Evolutionary conservation across 1,140 invertebrate genomes (phyloP).

Genomic region (Fopius arisanus): DNA sequence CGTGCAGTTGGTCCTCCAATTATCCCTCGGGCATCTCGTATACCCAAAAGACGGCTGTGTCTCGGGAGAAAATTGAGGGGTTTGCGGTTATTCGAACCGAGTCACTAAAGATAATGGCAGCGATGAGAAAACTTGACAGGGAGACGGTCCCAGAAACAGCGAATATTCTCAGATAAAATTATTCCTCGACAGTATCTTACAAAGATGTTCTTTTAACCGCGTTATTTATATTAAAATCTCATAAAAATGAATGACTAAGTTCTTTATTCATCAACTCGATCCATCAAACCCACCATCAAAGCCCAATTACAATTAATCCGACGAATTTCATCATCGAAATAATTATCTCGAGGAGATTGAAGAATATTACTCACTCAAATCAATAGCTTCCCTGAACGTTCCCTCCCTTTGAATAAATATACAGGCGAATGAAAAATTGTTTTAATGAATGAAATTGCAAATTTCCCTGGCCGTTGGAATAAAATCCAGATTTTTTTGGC

Average conservation of each 20-base stretch:
- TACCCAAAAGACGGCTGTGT: background rate
- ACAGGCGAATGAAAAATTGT: no score
- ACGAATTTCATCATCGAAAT: no score
- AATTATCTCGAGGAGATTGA: no score
- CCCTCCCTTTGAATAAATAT: no score
- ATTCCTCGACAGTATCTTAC: background rate
- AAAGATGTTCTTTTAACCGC: background rate
- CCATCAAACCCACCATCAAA: no score
- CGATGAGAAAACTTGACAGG: constrained; percentile 4
- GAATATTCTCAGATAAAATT: background rate
- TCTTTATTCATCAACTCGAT: background rate
- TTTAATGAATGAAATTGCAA: no score
- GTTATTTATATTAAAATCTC: background rate
- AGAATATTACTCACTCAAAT: no score
- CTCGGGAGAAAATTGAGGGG: constrained; percentile 19
- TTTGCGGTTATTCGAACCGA: constrained; percentile 21
- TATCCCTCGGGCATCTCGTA: background rate
- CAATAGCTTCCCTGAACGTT: no score
- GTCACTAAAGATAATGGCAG: constrained; percentile 14
- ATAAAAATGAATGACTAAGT: background rate
- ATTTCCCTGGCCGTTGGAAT: no score
- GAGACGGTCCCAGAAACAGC: background rate
- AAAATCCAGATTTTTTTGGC: no score
- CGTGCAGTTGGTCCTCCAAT: constrained; percentile 20
- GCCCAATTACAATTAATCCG: no score